Evolutionary conservation across 2,797 vertebrate genomes (phyloP), one percentile per base, ranked within the genome.

Genomic region (Sternotherus odoratus): DNA sequence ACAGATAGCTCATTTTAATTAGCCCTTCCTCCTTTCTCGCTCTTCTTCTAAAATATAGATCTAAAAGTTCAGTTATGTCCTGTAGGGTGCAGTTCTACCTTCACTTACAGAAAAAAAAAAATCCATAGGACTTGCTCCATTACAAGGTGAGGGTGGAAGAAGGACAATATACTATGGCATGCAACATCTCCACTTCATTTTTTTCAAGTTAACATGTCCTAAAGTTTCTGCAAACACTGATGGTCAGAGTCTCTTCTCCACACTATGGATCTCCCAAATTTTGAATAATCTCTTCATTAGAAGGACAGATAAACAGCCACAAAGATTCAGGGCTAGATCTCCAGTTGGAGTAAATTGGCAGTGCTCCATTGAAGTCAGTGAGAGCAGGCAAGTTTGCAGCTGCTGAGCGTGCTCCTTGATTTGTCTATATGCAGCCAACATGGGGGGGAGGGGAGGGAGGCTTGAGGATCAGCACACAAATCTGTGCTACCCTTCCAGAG

Each of bases 91-190:
- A 51, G 90, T 51, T 60, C 39, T 92, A 66, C 54, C 48, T 79
- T 89, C 80, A 79, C 82, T 91, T 3, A 3, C 43, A 85, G 91
- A 91, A 81, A 43, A 82, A 28, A 28, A 92, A 50, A 63, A 90
- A 91, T 51, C 28, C 80, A 43, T 72, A n/a, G 33, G 66, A 6
- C 86, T 87, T 90, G 85, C 28, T 12, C 39, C 57, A 60, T 89
- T 94, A 77, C 33, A 82, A 86, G 46, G 46, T n/a, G 6, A 49
- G 85, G 28, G 24, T 9, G 4, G 30, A 81, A 46, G 79, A 53
- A 0, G 5, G 43, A 49, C 77, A 24, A 88, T 83, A 90, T 91
- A 94, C 82, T 1, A 91, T 48, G 80, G 12, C 23, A 48, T 51
- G 84, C 86, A 81, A 79, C 54, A 53, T 79, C 86, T 91, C 85